A percentile compares a stretch with the other conserved stretches of the same genome.
Evolutionary conservation across 2,797 vertebrate genomes (phyloP).

Genomic region (Rousettus madagascariensis): DNA sequence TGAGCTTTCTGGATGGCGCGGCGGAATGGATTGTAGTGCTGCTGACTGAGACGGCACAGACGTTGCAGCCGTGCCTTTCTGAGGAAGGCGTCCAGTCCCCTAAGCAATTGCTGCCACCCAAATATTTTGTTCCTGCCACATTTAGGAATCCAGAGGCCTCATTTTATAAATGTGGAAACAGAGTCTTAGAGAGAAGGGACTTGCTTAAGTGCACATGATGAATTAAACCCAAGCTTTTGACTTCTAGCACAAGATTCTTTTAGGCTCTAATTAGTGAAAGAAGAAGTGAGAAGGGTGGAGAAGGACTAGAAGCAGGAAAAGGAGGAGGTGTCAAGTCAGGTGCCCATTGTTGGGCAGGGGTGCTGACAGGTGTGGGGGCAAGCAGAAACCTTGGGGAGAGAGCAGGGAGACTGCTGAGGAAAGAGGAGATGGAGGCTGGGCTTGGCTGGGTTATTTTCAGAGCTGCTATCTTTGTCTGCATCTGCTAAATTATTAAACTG

Average conservation of each 20-base stretch:
- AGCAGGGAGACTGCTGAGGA: background rate
- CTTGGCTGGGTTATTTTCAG: slow-evolving; percentile 79
- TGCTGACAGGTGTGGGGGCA: background rate
- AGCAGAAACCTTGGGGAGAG: background rate
- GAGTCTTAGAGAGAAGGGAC: background rate
- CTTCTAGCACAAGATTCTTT: background rate
- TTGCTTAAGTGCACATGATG: background rate
- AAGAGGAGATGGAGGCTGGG: slow-evolving; percentile 56
- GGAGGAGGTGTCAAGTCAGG: background rate
- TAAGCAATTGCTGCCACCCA: background rate
- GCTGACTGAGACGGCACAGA: background rate
- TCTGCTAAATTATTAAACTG: slow-evolving; percentile 81
- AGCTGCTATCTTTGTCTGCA: slow-evolving; percentile 79
- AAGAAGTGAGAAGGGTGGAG: background rate
- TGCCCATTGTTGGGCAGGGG: background rate
- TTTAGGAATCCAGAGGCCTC: background rate
- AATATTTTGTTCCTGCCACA: background rate
- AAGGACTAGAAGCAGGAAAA: background rate
- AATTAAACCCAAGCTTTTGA: background rate
- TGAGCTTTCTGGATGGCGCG: background rate
- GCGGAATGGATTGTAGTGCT: background rate
- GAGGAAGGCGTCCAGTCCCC: background rate
- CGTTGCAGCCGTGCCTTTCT: background rate
- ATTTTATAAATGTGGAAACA: background rate
- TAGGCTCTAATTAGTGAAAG: slow-evolving; percentile 42